Evolutionary conservation across 1,140 invertebrate species (phyloP).

Genomic region (Saccostrea echinata): DNA sequence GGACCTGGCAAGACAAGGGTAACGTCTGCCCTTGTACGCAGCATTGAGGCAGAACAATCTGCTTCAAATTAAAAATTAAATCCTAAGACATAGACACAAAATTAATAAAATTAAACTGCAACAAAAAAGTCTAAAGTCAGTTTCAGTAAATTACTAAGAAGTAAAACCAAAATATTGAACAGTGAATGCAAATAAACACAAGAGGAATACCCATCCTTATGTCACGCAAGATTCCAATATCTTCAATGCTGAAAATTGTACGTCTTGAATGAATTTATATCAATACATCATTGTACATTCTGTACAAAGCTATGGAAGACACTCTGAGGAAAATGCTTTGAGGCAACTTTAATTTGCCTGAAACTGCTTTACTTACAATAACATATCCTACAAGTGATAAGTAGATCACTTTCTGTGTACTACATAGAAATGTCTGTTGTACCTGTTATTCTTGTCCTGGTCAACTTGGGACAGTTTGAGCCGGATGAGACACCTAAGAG

Average conservation of each 20-base stretch:
- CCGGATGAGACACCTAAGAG: constrained; percentile 72
- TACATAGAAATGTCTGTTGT: not conserved
- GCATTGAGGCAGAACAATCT: too few species aligned
- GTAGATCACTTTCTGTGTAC: not conserved
- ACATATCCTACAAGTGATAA: too few species aligned
- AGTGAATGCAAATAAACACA: not conserved
- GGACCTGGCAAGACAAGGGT: too few species aligned
- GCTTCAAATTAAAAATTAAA: too few species aligned
- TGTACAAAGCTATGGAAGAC: not conserved
- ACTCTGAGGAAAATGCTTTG: too few species aligned
- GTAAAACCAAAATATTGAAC: not conserved
- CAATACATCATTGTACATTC: not conserved
- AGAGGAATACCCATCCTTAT: constrained; percentile 54
- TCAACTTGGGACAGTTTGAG: constrained; percentile 61
- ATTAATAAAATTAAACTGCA: too few species aligned
- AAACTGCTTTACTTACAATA: too few species aligned
- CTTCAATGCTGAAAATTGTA: constrained; percentile 51
- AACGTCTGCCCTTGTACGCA: too few species aligned
- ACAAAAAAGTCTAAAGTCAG: too few species aligned
- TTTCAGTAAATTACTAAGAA: too few species aligned
- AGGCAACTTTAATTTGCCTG: too few species aligned
- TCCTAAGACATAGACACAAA: too few species aligned
- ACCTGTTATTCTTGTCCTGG: constrained; percentile 45
- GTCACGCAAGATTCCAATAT: constrained; percentile 42
- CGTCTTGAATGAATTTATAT: not conserved